phyloP scores from a whole-genome alignment of 2,113 vertebrate species.

The Neogobius melanostomus region DNA sequence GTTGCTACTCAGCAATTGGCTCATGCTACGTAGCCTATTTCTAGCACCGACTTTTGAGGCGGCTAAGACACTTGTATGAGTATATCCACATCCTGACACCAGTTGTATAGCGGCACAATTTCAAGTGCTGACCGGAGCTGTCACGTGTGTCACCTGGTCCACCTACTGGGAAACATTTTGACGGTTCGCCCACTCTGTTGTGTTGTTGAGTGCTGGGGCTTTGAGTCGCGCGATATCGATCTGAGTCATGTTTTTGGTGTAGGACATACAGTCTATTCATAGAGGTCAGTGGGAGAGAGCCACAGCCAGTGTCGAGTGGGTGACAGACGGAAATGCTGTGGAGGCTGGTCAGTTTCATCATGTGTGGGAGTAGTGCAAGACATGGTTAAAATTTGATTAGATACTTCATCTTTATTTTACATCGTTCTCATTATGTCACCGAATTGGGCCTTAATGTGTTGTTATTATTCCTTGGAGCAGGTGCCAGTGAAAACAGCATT shows the following conservation, averaged over 20 bases:
- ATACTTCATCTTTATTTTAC: too few relatives aligned
- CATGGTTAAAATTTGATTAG: neutral
- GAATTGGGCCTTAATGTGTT: too few relatives aligned
- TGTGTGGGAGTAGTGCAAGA: neutral
- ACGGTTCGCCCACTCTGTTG: neutral
- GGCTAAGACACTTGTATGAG: neutral
- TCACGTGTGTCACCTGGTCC: neutral
- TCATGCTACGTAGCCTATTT: neutral
- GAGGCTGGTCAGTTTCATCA: neutral
- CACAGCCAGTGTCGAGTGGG: conserved; percentile 1
- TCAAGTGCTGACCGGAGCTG: neutral
- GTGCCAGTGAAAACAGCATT: too few relatives aligned
- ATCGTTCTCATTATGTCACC: too few relatives aligned
- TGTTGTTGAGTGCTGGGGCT: neutral
- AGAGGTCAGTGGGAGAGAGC: neutral
- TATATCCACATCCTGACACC: neutral
- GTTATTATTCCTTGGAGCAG: too few relatives aligned
- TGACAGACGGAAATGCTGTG: neutral
- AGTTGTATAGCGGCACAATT: neutral
- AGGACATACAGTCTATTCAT: neutral
- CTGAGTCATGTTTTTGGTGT: neutral
- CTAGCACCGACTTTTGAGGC: neutral
- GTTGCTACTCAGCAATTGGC: too few relatives aligned
- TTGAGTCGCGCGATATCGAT: neutral
- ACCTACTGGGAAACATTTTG: neutral